Evolutionary conservation across 2,888 invertebrate genomes (phyloP).

Genomic region (Folsomia manolachei): DNA sequence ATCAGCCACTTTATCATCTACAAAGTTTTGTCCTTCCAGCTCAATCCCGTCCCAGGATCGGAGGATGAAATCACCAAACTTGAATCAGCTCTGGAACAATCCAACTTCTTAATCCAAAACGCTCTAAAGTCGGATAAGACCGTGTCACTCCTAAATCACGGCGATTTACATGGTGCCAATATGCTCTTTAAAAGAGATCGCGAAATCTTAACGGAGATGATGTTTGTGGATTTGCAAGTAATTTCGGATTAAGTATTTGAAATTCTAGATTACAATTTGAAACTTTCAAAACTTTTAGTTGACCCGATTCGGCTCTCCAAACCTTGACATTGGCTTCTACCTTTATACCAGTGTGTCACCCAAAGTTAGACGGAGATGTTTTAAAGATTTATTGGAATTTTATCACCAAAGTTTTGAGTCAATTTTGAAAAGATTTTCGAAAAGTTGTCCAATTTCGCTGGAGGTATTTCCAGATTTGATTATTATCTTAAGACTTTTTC

Average conservation of each 20-base stretch:
- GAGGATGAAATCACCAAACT: conserved; percentile 18
- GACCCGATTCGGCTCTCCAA: conserved; percentile 23
- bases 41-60: background rate
- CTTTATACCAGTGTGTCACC: conserved; percentile 26
- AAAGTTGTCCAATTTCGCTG: background rate
- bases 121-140: conserved; percentile 3
- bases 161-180: conserved; percentile 27
- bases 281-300: conserved; percentile 10
- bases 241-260: too few relatives aligned
- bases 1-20: background rate
- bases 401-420: conserved; percentile 8
- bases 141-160: conserved; percentile 25
- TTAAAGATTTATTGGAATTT: conserved; percentile 2
- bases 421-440: background rate
- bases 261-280: too few relatives aligned
- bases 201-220: conserved; percentile 2
- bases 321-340: conserved; percentile 28
- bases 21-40: background rate
- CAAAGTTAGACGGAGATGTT: background rate
- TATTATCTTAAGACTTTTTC: too few relatives aligned
- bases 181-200: too few relatives aligned
- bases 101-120: background rate
- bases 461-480: background rate
- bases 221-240: conserved; percentile 17
- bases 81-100: background rate